Conservation (phyloP, 2,113 vertebrate species). For the Jaculus jaculus region DNA sequence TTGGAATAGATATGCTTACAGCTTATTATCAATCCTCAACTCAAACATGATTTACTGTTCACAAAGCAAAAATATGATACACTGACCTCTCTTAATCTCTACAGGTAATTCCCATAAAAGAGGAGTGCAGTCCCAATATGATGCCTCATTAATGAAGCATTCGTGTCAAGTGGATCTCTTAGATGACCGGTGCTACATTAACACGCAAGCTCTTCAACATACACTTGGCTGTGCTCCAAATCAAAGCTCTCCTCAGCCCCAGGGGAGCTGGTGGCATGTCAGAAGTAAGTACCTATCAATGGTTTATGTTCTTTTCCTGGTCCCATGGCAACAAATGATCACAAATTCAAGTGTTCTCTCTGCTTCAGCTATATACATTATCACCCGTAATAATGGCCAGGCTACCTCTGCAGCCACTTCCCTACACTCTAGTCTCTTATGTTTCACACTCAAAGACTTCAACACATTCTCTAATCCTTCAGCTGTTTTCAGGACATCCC, state of each 20-base stretch:
- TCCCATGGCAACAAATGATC: background rate
- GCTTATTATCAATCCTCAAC: background rate
- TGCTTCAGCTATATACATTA: too few species aligned
- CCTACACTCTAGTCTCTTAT: too few species aligned
- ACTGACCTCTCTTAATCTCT: constrained; percentile 42
- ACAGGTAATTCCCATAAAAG: constrained; percentile 78
- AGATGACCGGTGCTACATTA: constrained; percentile 88
- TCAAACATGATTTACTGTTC: background rate
- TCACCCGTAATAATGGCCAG: too few species aligned
- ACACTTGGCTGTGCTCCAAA: constrained; percentile 56
- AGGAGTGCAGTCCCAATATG: constrained; percentile 73
- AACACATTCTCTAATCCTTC: too few species aligned
- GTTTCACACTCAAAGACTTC: too few species aligned
- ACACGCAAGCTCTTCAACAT: constrained; percentile 82
- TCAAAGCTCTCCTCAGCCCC: constrained; percentile 53
- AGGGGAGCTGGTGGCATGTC: constrained; percentile 69
- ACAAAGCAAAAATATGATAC: constrained; percentile 21
- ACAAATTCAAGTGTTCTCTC: background rate
- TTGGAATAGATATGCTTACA: background rate
- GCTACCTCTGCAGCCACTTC: too few species aligned
- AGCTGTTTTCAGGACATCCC: too few species aligned
- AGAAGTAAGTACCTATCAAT: constrained; percentile 76
- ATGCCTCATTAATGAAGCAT: constrained; percentile 69
- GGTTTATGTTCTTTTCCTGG: background rate
- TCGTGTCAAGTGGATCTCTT: constrained; percentile 82